phyloP scores from a whole-genome alignment of 1,140 invertebrate genomes.

The Anastrepha obliqua region DNA sequence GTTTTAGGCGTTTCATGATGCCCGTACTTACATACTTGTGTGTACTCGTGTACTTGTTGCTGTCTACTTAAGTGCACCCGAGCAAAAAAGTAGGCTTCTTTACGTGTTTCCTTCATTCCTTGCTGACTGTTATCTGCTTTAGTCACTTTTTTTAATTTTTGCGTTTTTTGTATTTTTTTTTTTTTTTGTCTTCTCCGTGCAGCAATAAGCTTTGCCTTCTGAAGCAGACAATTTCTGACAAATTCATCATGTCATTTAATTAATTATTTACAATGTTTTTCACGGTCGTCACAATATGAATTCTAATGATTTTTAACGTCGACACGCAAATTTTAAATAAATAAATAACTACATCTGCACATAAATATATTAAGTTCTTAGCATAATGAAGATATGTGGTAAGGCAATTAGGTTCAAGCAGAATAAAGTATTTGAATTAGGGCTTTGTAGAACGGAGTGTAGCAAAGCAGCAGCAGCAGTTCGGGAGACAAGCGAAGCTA shows the following conservation, averaged over 20 bases:
- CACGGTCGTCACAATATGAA: conserved; percentile 32
- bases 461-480: no score
- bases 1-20: conserved; percentile 12
- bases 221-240: conserved; percentile 5
- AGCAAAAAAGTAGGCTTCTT: conserved; percentile 45
- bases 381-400: background rate
- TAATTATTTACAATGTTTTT: conserved; percentile 34
- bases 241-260: conserved; percentile 42
- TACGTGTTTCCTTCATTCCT: conserved; percentile 20
- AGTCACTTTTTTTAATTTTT: background rate
- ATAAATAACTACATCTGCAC: background rate
- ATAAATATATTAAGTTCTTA: background rate
- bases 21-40: background rate
- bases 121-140: conserved; percentile 5
- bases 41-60: conserved; percentile 41
- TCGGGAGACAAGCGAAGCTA: no score
- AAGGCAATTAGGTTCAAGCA: no score
- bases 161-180: background rate
- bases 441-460: no score
- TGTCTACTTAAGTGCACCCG: conserved; percentile 18
- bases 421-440: no score
- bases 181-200: background rate
- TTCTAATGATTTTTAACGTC: conserved; percentile 2
- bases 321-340: background rate
- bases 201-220: background rate